Percentiles rank a stretch among this genome's conserved stretches.
Conservation (phyloP, 2,888 invertebrate genomes). For the Andrena bucephala region DNA sequence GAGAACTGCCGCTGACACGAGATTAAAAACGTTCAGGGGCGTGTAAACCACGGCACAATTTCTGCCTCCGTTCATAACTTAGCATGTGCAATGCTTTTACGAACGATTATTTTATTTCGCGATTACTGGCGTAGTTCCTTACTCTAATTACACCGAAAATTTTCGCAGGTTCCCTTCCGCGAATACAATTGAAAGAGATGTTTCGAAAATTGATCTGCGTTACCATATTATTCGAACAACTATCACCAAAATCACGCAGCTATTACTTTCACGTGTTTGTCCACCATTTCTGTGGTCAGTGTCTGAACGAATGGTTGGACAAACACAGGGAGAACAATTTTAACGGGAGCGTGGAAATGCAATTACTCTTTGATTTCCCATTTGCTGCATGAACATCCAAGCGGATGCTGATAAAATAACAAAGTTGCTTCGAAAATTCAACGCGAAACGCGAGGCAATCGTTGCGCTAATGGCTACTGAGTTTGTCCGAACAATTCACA, state of each 20-base stretch:
- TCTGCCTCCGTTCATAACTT: slow-evolving; percentile 35
- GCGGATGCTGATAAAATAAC: slow-evolving; percentile 20
- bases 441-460: slow-evolving; percentile 13
- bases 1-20: slow-evolving; percentile 75
- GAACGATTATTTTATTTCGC: slow-evolving; percentile 8
- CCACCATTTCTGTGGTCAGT: background rate
- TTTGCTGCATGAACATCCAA: slow-evolving; percentile 17
- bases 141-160: slow-evolving; percentile 6
- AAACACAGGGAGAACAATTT: slow-evolving; percentile 12
- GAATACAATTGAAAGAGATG: too few relatives aligned
- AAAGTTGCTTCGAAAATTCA: slow-evolving; percentile 23
- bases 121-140: background rate
- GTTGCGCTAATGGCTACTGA: slow-evolving; percentile 24
- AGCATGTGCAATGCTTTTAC: slow-evolving; percentile 1
- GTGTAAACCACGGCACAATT: slow-evolving; percentile 73
- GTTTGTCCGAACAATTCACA: slow-evolving; percentile 50
- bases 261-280: background rate
- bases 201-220: background rate
- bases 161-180: too few relatives aligned
- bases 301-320: slow-evolving; percentile 10
- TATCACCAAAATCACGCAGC: background rate
- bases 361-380: slow-evolving; percentile 24
- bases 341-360: background rate
- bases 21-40: slow-evolving; percentile 78
- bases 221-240: background rate